Conservation (phyloP, 2,113 vertebrate genomes). For the Tinamus guttatus region DNA sequence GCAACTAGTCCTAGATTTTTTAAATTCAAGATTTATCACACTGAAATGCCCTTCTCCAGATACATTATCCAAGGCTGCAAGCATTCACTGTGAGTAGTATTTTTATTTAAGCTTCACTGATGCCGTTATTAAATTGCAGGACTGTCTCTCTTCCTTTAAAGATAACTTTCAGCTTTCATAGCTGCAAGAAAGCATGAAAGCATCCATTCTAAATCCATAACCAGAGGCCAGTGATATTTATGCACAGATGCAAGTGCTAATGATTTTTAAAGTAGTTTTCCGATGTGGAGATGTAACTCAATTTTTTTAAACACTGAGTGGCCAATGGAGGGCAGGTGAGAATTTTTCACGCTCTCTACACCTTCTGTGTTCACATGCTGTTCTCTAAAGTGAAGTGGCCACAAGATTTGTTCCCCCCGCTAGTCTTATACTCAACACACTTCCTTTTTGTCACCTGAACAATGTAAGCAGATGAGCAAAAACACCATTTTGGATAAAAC, state of each 20-base stretch:
- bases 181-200: not conserved
- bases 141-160: not conserved
- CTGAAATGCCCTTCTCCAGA: not conserved
- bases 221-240: not conserved
- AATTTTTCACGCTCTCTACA: not conserved
- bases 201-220: not conserved
- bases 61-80: not conserved
- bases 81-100: not conserved
- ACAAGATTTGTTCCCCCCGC: not conserved
- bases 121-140: not conserved
- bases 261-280: not conserved
- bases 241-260: not conserved
- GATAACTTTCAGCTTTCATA: not conserved
- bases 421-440: not conserved
- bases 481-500: not conserved
- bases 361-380: not conserved
- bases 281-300: not conserved
- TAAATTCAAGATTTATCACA: not conserved
- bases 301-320: not conserved
- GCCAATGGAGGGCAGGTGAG: not conserved
- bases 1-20: not conserved
- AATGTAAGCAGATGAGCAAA: not conserved
- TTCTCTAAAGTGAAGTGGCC: not conserved
- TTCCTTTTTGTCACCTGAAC: not conserved
- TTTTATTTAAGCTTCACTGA: not conserved